Conservation (phyloP, 1,140 invertebrate species). For the Andrena cerasifolii region DNA sequence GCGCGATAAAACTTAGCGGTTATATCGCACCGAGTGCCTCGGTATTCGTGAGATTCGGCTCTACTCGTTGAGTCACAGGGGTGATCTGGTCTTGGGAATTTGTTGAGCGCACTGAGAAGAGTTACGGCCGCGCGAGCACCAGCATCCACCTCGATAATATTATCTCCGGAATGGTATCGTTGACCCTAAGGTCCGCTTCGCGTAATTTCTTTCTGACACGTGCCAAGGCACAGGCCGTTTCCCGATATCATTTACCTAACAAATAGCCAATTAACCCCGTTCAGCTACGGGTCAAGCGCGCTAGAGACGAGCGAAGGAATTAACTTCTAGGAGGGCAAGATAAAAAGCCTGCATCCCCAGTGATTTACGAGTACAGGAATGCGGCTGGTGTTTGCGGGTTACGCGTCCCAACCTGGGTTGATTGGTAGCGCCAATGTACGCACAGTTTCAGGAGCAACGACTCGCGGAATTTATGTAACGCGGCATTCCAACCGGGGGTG, state of each 20-base stretch:
- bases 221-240: neutral
- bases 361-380: constrained; percentile 5
- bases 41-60: neutral
- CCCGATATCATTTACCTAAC: neutral
- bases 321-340: neutral
- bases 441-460: neutral
- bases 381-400: neutral
- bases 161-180: neutral
- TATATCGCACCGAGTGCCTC: neutral
- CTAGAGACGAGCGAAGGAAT: neutral
- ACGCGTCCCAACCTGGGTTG: no score
- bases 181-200: neutral
- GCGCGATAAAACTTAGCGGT: neutral
- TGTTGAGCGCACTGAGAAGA: neutral
- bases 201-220: neutral
- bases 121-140: neutral
- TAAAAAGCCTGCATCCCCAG: neutral
- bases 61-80: no score
- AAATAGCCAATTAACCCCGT: neutral
- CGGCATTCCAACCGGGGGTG: neutral
- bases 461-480: neutral
- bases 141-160: neutral
- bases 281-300: neutral
- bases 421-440: neutral
- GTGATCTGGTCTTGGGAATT: no score